These are phyloP conservation scores for Ceratina japonica DNA, from an alignment of 1,140 invertebrate species.

Conservation along the genomic window DNA sequence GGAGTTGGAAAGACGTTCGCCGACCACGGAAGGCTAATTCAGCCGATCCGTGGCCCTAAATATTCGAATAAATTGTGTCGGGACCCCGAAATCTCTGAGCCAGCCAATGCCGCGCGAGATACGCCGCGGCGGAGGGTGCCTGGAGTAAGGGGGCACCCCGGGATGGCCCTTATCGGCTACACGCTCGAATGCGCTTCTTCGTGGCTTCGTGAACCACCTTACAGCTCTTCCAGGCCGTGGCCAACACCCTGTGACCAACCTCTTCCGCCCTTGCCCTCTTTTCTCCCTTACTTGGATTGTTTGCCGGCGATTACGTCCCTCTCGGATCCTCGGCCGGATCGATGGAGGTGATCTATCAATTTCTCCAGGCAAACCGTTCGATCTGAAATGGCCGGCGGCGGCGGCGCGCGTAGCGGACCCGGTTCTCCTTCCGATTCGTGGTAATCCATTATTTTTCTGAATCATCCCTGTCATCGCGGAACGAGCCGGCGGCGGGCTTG, in stretches of 20 bases:
- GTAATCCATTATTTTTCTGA: conserved; percentile 36
- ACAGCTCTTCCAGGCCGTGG: conserved; percentile 45
- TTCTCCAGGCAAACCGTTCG: conserved; percentile 54
- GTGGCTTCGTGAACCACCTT: conserved; percentile 66
- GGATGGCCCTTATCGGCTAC: conserved; percentile 76
- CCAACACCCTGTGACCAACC: conserved; percentile 24
- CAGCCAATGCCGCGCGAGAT: not conserved
- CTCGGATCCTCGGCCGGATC: not conserved
- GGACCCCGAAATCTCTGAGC: conserved; percentile 33
- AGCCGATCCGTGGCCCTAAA: conserved; percentile 66
- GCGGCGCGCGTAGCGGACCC: not conserved
- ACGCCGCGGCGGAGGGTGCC: not conserved
- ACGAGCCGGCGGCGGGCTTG: not conserved
- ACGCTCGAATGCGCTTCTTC: conserved; percentile 74
- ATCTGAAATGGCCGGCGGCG: conserved; percentile 40
- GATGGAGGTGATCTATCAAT: conserved; percentile 63
- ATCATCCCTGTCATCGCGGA: conserved; percentile 17
- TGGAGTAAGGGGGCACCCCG: conserved; percentile 22
- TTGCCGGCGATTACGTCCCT: conserved; percentile 43
- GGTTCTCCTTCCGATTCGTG: conserved; percentile 8
- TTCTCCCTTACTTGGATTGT: conserved; percentile 49
- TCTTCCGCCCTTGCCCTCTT: conserved; percentile 1
- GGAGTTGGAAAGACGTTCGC: not conserved
- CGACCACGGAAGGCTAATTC: conserved; percentile 68
- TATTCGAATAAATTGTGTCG: conserved; percentile 76